Conservation (phyloP, 2,888 invertebrate species). For the Didymodactylos carnosus region DNA sequence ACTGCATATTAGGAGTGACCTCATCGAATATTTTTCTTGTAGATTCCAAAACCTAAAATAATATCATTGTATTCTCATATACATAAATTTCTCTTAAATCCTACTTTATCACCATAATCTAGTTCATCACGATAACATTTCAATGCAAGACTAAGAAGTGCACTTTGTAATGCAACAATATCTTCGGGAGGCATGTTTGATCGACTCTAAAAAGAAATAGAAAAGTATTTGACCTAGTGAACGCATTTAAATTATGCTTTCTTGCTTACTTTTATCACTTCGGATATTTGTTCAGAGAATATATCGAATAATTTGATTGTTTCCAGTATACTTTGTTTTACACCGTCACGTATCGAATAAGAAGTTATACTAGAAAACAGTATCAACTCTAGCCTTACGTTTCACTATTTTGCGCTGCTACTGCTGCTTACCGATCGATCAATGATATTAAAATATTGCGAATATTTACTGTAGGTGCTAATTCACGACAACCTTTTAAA, state of each 20-base stretch:
- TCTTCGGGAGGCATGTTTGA: conserved; percentile 87
- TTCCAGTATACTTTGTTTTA: conserved; percentile 46
- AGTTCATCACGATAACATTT: conserved; percentile 85
- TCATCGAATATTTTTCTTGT: conserved; percentile 74
- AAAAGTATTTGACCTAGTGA: background rate
- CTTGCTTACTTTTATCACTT: conserved; percentile 59
- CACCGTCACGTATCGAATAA: background rate
- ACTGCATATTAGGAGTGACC: conserved; percentile 49
- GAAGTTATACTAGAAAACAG: background rate
- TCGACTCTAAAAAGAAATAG: conserved; percentile 46
- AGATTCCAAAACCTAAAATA: too few species aligned
- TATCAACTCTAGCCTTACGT: too few species aligned
- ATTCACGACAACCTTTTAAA: conserved; percentile 81
- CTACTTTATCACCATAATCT: conserved; percentile 82
- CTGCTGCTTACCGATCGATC: conserved; percentile 56
- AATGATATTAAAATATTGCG: conserved; percentile 91
- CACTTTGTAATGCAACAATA: conserved; percentile 74
- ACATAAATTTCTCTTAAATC: too few species aligned
- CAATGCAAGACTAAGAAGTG: conserved; percentile 75
- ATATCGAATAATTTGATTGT: conserved; percentile 90
- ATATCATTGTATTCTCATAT: too few species aligned
- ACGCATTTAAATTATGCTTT: background rate
- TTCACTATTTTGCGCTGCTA: too few species aligned
- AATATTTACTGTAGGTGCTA: conserved; percentile 83
- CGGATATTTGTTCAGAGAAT: conserved; percentile 86